A percentile compares a stretch with the other conserved stretches of the same genome.
Conservation (phyloP, 2,113 vertebrate species). For the cat (Felis catus) region F.catus_Fca126_mat1.0 CM031413.1:124071001-124071500, state of each 20-base stretch:
- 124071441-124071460: background rate
- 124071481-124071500: background rate
- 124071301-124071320: background rate
- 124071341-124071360: background rate
- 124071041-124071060: background rate
- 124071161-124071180: background rate
- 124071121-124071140: background rate
- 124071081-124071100: background rate
- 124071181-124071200: background rate
- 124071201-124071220: background rate
- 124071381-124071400: background rate
- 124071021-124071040: background rate
- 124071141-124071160: background rate
- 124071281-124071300: background rate
- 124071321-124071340: background rate
- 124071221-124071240: background rate
- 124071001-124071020: too few relatives aligned
- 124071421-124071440: background rate
- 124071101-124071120: background rate
- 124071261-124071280: background rate
- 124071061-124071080: background rate
- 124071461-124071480: background rate
- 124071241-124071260: background rate
- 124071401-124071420: background rate
- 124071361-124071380: background rate